Evolutionary conservation across 2,797 vertebrate genomes (phyloP).

Genomic region (Pipistrellus pipistrellus): DNA sequence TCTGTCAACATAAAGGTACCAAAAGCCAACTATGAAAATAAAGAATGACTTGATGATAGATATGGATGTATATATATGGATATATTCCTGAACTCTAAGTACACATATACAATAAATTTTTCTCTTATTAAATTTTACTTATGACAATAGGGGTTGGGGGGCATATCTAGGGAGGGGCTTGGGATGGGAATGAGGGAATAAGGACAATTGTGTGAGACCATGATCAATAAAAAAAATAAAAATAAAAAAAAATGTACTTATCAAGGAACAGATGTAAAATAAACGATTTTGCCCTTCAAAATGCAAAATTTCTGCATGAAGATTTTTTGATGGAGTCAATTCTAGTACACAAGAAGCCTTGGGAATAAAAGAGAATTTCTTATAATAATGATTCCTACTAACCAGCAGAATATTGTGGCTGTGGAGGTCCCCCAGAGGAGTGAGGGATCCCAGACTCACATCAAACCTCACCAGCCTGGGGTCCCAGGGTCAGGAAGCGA

Average conservation of each 20-base stretch:
- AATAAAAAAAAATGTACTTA: background rate
- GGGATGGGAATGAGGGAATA: no score
- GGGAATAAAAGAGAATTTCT: background rate
- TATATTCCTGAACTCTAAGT: slow-evolving; percentile 53
- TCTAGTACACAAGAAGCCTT: slow-evolving; percentile 29
- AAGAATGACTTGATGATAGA: slow-evolving; percentile 24
- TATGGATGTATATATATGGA: slow-evolving; percentile 34
- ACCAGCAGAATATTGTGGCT: background rate
- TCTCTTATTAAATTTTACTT: slow-evolving; percentile 56
- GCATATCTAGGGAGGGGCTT: no score
- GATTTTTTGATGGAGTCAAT: slow-evolving; percentile 59
- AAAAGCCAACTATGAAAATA: slow-evolving; percentile 40
- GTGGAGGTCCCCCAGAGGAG: background rate
- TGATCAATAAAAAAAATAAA: no score
- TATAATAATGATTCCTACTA: slow-evolving; percentile 1
- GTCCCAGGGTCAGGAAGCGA: background rate
- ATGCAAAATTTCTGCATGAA: background rate
- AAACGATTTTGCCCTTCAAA: slow-evolving; percentile 44
- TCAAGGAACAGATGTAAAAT: background rate
- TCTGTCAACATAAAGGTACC: slow-evolving; percentile 43
- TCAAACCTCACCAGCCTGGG: background rate
- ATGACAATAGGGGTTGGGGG: background rate
- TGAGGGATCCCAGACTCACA: background rate
- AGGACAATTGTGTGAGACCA: no score
- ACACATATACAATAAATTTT: background rate